Percentiles rank a stretch among this genome's conserved stretches.
Evolutionary conservation across 2,888 invertebrate species (phyloP).

Genomic region (Microctonus brassicae): DNA sequence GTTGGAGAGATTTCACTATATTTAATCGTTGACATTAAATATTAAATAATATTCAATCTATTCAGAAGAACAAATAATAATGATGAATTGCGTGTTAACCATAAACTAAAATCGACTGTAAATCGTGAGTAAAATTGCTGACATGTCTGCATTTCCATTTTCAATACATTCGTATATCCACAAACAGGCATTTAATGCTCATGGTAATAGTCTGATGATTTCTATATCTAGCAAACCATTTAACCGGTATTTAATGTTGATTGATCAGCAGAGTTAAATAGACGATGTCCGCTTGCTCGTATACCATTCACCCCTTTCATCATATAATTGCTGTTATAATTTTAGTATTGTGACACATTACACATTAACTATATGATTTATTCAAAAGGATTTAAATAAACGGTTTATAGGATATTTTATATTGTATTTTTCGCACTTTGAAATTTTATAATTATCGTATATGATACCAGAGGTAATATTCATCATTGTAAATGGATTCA

Average conservation of each 20-base stretch:
- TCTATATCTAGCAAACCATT: neutral
- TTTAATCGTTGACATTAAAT: no score
- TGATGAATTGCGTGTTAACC: neutral
- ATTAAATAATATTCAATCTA: neutral
- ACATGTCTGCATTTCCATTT: neutral
- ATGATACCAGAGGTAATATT: slow-evolving; percentile 15
- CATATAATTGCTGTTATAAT: neutral
- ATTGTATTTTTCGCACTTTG: slow-evolving; percentile 7
- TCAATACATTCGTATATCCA: neutral
- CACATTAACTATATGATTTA: slow-evolving; percentile 31
- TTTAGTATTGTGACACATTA: neutral
- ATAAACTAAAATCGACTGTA: neutral
- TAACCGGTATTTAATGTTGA: slow-evolving; percentile 13
- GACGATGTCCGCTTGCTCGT: slow-evolving; percentile 14
- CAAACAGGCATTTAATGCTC: slow-evolving; percentile 1
- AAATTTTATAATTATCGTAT: neutral
- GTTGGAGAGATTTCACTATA: no score
- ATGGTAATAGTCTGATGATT: slow-evolving; percentile 17
- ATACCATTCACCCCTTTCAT: neutral
- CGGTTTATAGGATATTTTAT: slow-evolving; percentile 25
- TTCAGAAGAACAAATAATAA: neutral
- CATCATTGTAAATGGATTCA: slow-evolving; percentile 17
- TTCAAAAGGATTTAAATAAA: slow-evolving; percentile 24
- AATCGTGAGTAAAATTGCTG: neutral
- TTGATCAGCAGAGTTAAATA: slow-evolving; percentile 26